Evolutionary conservation across 1,140 invertebrate genomes (phyloP).

Genomic region (Hydropsyche tenuis): DNA sequence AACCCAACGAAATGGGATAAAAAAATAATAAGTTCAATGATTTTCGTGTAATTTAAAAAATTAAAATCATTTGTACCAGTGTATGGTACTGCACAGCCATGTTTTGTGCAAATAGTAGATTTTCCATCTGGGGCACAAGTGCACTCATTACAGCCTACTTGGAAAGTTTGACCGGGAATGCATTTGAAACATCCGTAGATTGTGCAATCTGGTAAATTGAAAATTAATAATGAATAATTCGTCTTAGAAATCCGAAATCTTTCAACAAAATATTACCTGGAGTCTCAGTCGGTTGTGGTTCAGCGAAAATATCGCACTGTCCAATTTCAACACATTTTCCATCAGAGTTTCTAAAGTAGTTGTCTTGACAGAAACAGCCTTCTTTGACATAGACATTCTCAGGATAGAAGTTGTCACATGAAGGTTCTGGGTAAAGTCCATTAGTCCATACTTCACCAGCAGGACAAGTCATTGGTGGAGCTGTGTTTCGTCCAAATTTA

Average conservation of each 20-base stretch:
- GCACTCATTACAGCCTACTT: conserved; percentile 59
- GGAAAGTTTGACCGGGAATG: conserved; percentile 55
- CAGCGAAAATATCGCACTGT: neutral
- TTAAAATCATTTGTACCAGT: neutral
- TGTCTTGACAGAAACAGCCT: conserved; percentile 12
- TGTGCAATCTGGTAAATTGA: neutral
- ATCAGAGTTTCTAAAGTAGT: conserved; percentile 15
- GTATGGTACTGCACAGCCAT: neutral
- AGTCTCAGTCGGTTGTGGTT: neutral
- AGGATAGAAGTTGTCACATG: conserved; percentile 15
- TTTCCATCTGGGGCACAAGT: conserved; percentile 54
- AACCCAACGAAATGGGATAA: too few relatives aligned
- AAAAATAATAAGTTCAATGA: too few relatives aligned
- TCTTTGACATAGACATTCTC: neutral
- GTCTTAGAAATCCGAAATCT: neutral
- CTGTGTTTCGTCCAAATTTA: conserved; percentile 4
- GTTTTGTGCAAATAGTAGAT: conserved; percentile 54
- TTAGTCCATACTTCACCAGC: neutral
- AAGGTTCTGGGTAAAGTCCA: conserved; percentile 9
- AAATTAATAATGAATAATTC: too few relatives aligned
- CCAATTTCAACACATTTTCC: conserved; percentile 19
- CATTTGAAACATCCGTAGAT: conserved; percentile 50
- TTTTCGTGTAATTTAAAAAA: neutral
- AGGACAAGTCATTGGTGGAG: neutral
- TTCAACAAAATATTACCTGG: neutral